phyloP scores from a whole-genome alignment of 2,888 invertebrate species.

The Sarcophaga variegata region DNA sequence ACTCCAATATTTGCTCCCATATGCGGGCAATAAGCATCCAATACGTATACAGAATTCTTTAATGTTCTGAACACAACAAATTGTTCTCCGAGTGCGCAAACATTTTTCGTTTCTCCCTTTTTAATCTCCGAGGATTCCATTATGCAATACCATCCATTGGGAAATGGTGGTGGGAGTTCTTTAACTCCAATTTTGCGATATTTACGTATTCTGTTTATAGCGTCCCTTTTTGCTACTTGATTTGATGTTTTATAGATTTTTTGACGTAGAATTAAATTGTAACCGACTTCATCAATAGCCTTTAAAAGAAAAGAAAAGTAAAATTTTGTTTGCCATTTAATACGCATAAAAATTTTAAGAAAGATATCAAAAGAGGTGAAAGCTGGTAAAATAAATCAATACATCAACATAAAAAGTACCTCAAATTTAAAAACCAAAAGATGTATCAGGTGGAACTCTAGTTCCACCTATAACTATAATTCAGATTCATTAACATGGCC shows the following conservation, averaged over 20 bases:
- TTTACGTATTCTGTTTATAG: conserved; percentile 82
- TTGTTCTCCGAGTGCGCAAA: conserved; percentile 87
- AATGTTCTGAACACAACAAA: conserved; percentile 87
- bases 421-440: too few species aligned
- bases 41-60: conserved; percentile 85
- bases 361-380: neutral
- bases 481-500: too few species aligned
- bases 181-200: conserved; percentile 84
- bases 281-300: conserved; percentile 74
- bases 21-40: conserved; percentile 95
- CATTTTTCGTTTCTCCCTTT: conserved; percentile 83
- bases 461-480: too few species aligned
- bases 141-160: conserved; percentile 94
- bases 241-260: conserved; percentile 48
- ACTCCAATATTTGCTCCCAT: conserved; percentile 93
- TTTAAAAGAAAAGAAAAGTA: conserved; percentile 49
- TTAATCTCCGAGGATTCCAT: conserved; percentile 86
- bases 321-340: too few species aligned
- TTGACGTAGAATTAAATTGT: conserved; percentile 60
- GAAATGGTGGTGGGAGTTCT: conserved; percentile 90
- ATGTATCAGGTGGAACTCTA: too few species aligned
- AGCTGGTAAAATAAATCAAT: too few species aligned
- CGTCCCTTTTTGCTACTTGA: conserved; percentile 70
- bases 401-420: too few species aligned
- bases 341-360: neutral